Evolutionary conservation across 2,888 invertebrate species (phyloP).

Genomic region (Euspilapteryx auroguttella): DNA sequence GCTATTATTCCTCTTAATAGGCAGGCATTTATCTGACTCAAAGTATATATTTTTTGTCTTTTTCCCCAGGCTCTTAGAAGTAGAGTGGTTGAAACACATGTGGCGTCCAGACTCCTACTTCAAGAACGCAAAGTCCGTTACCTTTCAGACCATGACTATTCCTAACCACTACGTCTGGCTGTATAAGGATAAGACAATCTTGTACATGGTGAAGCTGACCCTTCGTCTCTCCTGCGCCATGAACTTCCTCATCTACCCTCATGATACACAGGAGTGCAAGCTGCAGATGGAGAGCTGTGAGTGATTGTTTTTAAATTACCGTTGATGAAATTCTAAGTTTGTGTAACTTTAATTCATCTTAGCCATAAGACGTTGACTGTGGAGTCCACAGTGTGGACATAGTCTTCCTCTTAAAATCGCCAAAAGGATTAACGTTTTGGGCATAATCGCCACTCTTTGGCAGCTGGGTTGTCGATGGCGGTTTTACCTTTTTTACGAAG

Average conservation of each 20-base stretch:
- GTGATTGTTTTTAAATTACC: slow-evolving; percentile 31
- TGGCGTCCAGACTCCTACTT: slow-evolving; percentile 94
- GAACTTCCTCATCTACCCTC: slow-evolving; percentile 93
- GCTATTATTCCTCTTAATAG: too few relatives aligned
- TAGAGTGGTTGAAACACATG: slow-evolving; percentile 90
- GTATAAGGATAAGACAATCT: slow-evolving; percentile 82
- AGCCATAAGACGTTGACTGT: too few relatives aligned
- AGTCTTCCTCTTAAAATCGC: too few relatives aligned
- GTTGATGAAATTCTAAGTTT: too few relatives aligned
- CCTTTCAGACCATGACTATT: slow-evolving; percentile 93
- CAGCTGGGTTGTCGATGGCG: too few relatives aligned
- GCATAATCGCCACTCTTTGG: too few relatives aligned
- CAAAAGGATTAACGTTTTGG: too few relatives aligned
- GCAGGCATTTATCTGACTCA: too few relatives aligned
- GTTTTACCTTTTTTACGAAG: too few relatives aligned
- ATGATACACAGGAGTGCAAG: slow-evolving; percentile 93
- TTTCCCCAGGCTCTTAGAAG: slow-evolving; percentile 79
- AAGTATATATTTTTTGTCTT: too few relatives aligned
- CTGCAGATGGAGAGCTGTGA: slow-evolving; percentile 93
- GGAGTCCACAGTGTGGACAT: too few relatives aligned
- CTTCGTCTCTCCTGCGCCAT: slow-evolving; percentile 88
- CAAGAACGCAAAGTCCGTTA: slow-evolving; percentile 91
- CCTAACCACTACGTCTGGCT: slow-evolving; percentile 94
- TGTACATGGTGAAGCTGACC: slow-evolving; percentile 83
- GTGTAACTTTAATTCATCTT: too few relatives aligned